Evolutionary conservation across 2,797 vertebrate genomes (phyloP).

Genomic region (Propithecus perrieri): DNA sequence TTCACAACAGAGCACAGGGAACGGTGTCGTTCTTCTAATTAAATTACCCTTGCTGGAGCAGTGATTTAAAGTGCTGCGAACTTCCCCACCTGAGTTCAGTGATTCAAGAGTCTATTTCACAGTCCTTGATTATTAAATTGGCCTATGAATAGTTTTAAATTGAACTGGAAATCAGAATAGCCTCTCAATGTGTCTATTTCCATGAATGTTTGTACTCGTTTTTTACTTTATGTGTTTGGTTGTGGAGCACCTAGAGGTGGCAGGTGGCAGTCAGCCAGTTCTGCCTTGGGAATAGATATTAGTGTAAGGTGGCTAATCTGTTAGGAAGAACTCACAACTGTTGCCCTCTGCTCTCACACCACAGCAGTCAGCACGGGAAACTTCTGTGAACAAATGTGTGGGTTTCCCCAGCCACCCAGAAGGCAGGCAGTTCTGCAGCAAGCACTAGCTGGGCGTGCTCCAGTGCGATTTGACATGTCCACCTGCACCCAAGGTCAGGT

Average conservation of each 20-base stretch:
- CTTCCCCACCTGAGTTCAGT: constrained; percentile 75
- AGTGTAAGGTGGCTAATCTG: accelerated
- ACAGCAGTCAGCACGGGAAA: neutral
- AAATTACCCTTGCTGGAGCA: constrained; percentile 69
- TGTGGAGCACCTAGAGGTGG: neutral
- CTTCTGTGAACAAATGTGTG: neutral
- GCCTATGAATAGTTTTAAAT: constrained; percentile 74
- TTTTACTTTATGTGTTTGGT: neutral
- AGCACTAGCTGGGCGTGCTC: neutral
- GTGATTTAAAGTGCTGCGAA: constrained; percentile 70
- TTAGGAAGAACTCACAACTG: neutral
- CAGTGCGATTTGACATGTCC: neutral
- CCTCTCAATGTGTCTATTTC: constrained; percentile 69
- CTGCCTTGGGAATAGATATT: neutral
- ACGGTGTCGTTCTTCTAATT: constrained; percentile 51
- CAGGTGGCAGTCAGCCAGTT: neutral
- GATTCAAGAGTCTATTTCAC: constrained; percentile 72
- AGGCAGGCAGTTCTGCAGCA: neutral
- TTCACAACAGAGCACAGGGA: constrained; percentile 63
- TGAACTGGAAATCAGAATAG: constrained; percentile 73
- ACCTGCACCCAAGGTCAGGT: neutral
- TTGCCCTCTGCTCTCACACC: neutral
- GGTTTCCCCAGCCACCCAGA: no score
- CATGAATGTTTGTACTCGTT: neutral
- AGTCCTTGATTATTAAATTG: constrained; percentile 75